Percentiles rank a stretch among this genome's conserved stretches.
phyloP scores from a whole-genome alignment of 2,888 invertebrate species.

The Euphydryas editha region DNA sequence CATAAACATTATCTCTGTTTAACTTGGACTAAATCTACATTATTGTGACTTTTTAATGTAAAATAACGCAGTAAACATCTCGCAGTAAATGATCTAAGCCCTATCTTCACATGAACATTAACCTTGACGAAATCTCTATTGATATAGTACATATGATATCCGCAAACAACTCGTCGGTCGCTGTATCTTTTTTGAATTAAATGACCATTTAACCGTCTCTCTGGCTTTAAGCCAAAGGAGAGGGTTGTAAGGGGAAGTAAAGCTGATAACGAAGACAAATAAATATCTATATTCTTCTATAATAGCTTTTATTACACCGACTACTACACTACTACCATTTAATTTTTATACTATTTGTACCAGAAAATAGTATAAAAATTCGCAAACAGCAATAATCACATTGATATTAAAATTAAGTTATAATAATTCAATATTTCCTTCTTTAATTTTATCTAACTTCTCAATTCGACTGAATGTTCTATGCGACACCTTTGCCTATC shows the following conservation, averaged over 20 bases:
- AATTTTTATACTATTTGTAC: no score
- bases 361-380: slow-evolving; percentile 1
- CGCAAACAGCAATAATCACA: background rate
- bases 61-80: slow-evolving; percentile 16
- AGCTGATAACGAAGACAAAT: background rate
- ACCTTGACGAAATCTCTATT: slow-evolving; percentile 8
- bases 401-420: background rate
- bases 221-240: slow-evolving; percentile 34
- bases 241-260: slow-evolving; percentile 7
- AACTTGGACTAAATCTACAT: background rate
- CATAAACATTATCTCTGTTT: background rate
- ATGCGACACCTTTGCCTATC: no score
- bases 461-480: no score
- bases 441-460: no score
- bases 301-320: no score
- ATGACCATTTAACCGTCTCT: slow-evolving; percentile 12
- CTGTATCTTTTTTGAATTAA: slow-evolving; percentile 22
- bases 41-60: background rate
- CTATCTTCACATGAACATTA: slow-evolving; percentile 1
- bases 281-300: background rate
- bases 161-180: background rate
- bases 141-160: background rate
- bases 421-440: no score
- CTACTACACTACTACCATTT: no score
- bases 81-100: slow-evolving; percentile 1